These are phyloP conservation scores for Oligia strigilis DNA, from an alignment of 2,888 invertebrate genomes.

Conservation along the genomic window DNA sequence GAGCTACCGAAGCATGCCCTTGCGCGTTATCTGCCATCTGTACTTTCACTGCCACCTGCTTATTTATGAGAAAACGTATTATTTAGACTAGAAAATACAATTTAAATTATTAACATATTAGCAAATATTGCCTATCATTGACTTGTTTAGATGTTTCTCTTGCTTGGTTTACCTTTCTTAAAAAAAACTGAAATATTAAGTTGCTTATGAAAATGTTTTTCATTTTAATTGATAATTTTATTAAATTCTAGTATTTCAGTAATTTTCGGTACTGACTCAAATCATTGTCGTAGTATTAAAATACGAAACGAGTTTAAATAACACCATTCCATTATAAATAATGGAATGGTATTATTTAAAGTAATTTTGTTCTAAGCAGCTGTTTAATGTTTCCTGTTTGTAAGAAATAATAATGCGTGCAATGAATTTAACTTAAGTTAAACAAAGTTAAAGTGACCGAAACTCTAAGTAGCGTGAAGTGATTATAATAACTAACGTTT, in stretches of 20 bases:
- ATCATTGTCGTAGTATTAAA: not conserved
- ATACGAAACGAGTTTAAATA: too few species aligned
- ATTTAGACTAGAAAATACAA: slow-evolving; percentile 38
- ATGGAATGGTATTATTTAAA: not conserved
- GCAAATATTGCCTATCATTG: not conserved
- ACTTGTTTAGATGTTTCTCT: too few species aligned
- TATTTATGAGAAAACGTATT: slow-evolving; percentile 37
- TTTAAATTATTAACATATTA: slow-evolving; percentile 7
- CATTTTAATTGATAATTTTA: not conserved
- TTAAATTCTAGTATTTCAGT: too few species aligned
- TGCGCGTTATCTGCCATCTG: slow-evolving; percentile 50
- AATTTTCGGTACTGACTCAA: not conserved
- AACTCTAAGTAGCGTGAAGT: not conserved
- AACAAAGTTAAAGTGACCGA: too few species aligned
- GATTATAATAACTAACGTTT: not conserved
- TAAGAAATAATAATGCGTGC: not conserved
- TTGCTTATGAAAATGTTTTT: not conserved
- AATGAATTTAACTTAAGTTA: not conserved
- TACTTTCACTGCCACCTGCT: slow-evolving; percentile 50
- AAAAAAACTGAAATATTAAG: not conserved
- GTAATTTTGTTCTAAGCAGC: too few species aligned
- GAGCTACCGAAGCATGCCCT: slow-evolving; percentile 58
- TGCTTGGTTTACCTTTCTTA: not conserved
- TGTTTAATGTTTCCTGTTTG: not conserved
- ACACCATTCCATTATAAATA: too few species aligned